Percentiles rank a stretch among this genome's conserved stretches.
These are phyloP conservation scores for Polylopha cassiicola DNA, from an alignment of 2,888 invertebrate species.

Conservation along the genomic window DNA sequence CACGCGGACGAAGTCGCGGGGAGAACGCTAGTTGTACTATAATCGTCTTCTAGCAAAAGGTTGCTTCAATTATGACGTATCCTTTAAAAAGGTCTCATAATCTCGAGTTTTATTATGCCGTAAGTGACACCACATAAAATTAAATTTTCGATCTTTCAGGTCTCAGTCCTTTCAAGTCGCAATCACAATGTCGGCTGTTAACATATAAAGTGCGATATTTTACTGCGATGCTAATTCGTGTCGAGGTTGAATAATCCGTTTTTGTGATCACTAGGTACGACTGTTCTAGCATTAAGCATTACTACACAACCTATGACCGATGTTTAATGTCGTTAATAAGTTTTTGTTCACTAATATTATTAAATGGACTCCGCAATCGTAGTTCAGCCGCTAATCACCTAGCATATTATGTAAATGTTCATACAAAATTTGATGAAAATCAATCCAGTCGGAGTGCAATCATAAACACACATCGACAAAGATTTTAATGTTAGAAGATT, in stretches of 20 bases:
- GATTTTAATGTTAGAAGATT: too few species aligned
- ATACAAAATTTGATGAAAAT: too few species aligned
- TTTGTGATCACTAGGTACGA: conserved; percentile 54
- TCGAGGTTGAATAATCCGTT: conserved; percentile 63
- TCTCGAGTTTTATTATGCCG: too few species aligned
- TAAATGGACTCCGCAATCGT: not conserved
- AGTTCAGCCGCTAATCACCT: not conserved
- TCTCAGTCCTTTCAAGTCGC: not conserved
- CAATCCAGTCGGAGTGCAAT: too few species aligned
- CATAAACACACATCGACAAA: too few species aligned
- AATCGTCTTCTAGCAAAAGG: too few species aligned
- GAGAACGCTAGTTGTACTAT: too few species aligned
- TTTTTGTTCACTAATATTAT: conserved; percentile 11
- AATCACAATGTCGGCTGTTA: conserved; percentile 13
- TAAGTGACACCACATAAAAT: not conserved
- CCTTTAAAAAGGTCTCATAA: too few species aligned
- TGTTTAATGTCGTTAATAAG: conserved; percentile 10
- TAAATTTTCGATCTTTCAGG: not conserved
- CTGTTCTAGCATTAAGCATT: conserved; percentile 24
- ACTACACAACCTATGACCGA: conserved; percentile 19
- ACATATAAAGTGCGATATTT: conserved; percentile 42
- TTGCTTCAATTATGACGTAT: too few species aligned
- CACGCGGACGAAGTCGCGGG: too few species aligned
- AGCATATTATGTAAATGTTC: too few species aligned
- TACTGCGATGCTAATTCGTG: conserved; percentile 63